Percentiles rank a stretch among this genome's conserved stretches.
Conservation (phyloP, 2,888 invertebrate species). For the Thecocarcelia acutangulata region DNA sequence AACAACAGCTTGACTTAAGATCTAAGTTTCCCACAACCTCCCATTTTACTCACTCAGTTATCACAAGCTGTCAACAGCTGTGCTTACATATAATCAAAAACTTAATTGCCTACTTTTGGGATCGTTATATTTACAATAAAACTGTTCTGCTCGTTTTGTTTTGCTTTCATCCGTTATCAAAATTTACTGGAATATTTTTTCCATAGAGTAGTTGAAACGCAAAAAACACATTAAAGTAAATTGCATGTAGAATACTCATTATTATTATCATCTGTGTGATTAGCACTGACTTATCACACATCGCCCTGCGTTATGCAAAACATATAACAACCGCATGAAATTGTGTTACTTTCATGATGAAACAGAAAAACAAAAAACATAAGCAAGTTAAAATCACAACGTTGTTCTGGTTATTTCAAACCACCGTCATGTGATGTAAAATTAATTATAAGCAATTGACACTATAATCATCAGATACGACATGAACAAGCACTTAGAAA, state of each 20-base stretch:
- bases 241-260: conserved; percentile 34
- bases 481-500: conserved; percentile 59
- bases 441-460: conserved; percentile 62
- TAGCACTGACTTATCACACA: conserved; percentile 56
- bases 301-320: conserved; percentile 23
- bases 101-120: conserved; percentile 10
- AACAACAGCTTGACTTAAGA: no score
- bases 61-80: no score
- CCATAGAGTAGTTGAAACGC: not conserved
- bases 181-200: conserved; percentile 28
- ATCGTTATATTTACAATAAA: not conserved
- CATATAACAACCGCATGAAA: conserved; percentile 22
- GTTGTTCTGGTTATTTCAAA: not conserved
- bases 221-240: conserved; percentile 33
- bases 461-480: conserved; percentile 56
- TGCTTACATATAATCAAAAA: not conserved
- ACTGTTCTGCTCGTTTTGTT: not conserved
- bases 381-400: conserved; percentile 15
- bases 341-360: not conserved
- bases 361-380: not conserved
- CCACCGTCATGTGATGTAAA: conserved; percentile 5
- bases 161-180: not conserved
- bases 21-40: no score
- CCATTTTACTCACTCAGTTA: no score
- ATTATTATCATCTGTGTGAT: conserved; percentile 29